These are phyloP conservation scores for Protomyctophum bolini DNA, from an alignment of 2,113 vertebrate species.

Conservation along the genomic window DNA sequence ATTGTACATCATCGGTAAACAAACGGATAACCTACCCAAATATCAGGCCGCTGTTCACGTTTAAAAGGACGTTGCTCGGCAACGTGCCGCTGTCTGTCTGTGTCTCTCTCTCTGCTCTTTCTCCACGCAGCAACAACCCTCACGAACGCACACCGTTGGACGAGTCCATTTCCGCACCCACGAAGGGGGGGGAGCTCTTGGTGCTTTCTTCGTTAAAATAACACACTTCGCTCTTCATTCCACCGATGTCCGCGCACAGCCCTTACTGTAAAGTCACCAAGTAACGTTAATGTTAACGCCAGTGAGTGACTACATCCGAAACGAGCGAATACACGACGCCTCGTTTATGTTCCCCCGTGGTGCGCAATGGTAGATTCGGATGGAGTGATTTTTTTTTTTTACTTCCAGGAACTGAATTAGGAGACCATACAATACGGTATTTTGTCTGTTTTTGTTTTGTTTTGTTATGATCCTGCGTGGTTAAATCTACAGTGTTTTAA, in stretches of 20 bases:
- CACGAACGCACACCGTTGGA: constrained; percentile 18
- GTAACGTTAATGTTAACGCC: too few species aligned
- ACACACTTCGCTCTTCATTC: too few species aligned
- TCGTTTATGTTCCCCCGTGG: neutral
- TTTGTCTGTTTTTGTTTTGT: constrained; percentile 33
- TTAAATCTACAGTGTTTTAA: neutral
- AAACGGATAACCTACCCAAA: constrained; percentile 22
- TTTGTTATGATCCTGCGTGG: constrained; percentile 20
- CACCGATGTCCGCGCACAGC: too few species aligned
- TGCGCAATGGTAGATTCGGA: constrained; percentile 57
- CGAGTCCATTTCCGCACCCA: constrained; percentile 35
- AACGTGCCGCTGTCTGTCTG: constrained; percentile 37
- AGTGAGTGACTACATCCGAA: too few species aligned
- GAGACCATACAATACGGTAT: constrained; percentile 37
- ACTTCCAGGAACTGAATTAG: constrained; percentile 69
- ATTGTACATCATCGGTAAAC: neutral
- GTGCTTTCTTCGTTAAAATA: neutral
- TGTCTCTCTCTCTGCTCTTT: neutral
- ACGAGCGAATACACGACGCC: too few species aligned
- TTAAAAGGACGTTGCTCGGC: constrained; percentile 58
- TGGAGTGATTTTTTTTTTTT: constrained; percentile 18
- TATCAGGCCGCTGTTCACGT: neutral
- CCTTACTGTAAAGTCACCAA: too few species aligned
- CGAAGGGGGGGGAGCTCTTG: neutral
- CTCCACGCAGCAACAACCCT: constrained; percentile 43